Evolutionary conservation across 2,113 vertebrate genomes (phyloP).

Genomic region (Oncorhynchus masou): DNA sequence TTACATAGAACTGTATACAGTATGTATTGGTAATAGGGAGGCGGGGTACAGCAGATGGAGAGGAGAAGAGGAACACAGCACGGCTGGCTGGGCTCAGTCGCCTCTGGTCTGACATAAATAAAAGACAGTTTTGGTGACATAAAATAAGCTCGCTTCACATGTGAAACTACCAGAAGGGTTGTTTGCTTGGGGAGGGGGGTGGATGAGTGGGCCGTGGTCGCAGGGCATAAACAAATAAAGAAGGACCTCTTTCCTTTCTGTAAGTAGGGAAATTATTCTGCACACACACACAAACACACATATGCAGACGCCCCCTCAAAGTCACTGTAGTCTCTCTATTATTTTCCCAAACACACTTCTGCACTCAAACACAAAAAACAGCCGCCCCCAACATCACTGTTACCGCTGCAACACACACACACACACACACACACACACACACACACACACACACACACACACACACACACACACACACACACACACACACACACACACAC

Average conservation of each 20-base stretch:
- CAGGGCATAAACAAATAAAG: slow-evolving; percentile 44
- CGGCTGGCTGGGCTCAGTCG: slow-evolving; percentile 30
- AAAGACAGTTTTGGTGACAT: slow-evolving; percentile 44
- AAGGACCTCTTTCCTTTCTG: background rate
- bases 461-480: too few relatives aligned
- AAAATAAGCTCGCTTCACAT: slow-evolving; percentile 31
- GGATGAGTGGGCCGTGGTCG: slow-evolving; percentile 5
- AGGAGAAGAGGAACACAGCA: slow-evolving; percentile 4
- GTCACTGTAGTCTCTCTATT: slow-evolving; percentile 39
- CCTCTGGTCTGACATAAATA: slow-evolving; percentile 65
- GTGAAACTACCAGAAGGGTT: slow-evolving; percentile 48
- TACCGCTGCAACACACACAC: too few relatives aligned
- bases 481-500: background rate
- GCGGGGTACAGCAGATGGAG: slow-evolving; percentile 32
- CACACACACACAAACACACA: background rate
- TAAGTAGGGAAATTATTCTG: slow-evolving; percentile 22
- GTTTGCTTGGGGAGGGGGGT: slow-evolving; percentile 2
- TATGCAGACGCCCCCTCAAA: slow-evolving; percentile 2
- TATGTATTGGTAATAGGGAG: slow-evolving; percentile 7
- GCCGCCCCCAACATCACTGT: too few relatives aligned
- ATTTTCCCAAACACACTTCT: background rate
- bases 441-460: too few relatives aligned
- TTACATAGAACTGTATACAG: background rate
- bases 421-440: too few relatives aligned
- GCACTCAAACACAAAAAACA: background rate